Conservation (phyloP, 2,888 invertebrate genomes). For the Lepidochrysops patricia region DNA sequence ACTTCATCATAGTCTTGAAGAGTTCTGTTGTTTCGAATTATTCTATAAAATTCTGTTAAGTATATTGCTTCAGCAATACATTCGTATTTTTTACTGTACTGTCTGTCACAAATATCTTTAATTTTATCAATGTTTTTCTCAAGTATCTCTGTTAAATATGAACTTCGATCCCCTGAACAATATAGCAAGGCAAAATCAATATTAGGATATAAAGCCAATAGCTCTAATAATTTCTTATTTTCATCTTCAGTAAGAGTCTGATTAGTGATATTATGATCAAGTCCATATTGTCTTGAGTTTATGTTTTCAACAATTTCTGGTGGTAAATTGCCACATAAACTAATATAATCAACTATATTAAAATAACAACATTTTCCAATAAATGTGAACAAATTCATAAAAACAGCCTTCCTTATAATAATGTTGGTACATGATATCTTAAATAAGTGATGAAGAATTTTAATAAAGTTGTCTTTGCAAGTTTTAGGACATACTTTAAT, state of each 20-base stretch:
- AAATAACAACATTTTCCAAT: conserved; percentile 39
- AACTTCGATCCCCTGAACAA: conserved; percentile 34
- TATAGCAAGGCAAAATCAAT: conserved; percentile 43
- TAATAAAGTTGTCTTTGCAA: conserved; percentile 23
- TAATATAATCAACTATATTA: conserved; percentile 37
- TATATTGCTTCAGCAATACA: conserved; percentile 42
- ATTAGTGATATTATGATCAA: conserved; percentile 26
- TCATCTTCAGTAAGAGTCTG: conserved; percentile 29
- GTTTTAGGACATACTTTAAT: conserved; percentile 21
- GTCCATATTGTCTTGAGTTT: conserved; percentile 29
- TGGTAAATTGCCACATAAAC: conserved; percentile 34
- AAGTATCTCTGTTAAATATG: conserved; percentile 32
- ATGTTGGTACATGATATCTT: conserved; percentile 53
- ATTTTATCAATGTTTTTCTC: conserved; percentile 36
- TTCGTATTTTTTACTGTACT: conserved; percentile 45
- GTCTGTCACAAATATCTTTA: conserved; percentile 37
- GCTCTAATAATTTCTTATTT: conserved; percentile 30
- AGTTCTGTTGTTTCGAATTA: conserved; percentile 26
- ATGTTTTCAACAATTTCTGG: conserved; percentile 25
- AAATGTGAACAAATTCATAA: conserved; percentile 42
- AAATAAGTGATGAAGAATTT: conserved; percentile 36
- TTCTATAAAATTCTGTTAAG: conserved; percentile 35
- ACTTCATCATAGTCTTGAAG: conserved; percentile 26
- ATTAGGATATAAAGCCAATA: conserved; percentile 32
- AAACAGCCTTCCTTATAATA: conserved; percentile 46